Conservation (phyloP, 2,888 invertebrate species). For the Hypomecis atomaria region DNA sequence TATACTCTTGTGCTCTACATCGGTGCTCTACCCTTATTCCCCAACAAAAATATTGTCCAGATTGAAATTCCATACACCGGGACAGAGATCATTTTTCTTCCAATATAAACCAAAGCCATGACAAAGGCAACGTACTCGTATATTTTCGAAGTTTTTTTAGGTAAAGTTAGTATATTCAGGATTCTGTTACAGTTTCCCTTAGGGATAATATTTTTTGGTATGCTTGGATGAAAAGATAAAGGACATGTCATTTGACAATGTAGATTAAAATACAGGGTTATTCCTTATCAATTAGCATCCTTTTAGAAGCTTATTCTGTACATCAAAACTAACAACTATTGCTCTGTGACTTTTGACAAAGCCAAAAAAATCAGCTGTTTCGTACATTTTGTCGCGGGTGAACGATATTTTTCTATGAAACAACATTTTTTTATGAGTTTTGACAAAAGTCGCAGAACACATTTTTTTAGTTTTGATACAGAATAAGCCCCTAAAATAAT, state of each 20-base stretch:
- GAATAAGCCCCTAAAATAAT: too few species aligned
- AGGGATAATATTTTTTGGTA: neutral
- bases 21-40: neutral
- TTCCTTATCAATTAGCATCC: too few species aligned
- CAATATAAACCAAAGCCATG: neutral
- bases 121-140: neutral
- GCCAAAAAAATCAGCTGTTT: too few species aligned
- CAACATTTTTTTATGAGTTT: too few species aligned
- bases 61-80: constrained; percentile 11
- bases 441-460: too few species aligned
- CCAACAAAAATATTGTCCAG: neutral
- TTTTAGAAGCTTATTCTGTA: too few species aligned
- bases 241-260: neutral
- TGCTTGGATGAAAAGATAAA: neutral
- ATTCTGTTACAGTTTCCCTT: neutral
- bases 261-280: too few species aligned
- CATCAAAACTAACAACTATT: too few species aligned
- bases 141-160: constrained; percentile 2
- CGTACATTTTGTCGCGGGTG: too few species aligned
- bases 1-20: neutral
- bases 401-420: too few species aligned
- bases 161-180: neutral
- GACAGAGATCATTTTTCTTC: constrained; percentile 2
- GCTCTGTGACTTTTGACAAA: neutral
- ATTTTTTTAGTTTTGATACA: too few species aligned